Evolutionary conservation across 2,888 invertebrate species (phyloP).

Genomic region (Leptopilina drosophilae): DNA sequence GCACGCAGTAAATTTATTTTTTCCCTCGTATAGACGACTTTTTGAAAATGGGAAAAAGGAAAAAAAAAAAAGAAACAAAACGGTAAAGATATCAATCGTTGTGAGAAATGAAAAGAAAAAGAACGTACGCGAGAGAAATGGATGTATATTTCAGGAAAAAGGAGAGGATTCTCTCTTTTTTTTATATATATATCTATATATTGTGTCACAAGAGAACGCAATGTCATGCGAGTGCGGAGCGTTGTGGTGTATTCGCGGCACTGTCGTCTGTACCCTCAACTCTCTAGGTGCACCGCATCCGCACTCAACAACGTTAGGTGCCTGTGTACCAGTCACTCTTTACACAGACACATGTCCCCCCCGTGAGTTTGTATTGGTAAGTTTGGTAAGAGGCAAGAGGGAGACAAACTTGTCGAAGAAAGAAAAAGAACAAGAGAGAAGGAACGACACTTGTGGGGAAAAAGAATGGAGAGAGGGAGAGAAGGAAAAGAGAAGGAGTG

Average conservation of each 20-base stretch:
- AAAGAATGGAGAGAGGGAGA: conserved; percentile 13
- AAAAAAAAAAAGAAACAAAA: too few species aligned
- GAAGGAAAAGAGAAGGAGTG: not conserved
- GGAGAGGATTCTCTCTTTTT: not conserved
- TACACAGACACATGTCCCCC: conserved; percentile 49
- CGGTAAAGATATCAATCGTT: too few species aligned
- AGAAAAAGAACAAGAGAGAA: not conserved
- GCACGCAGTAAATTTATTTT: too few species aligned
- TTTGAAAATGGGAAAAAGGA: too few species aligned
- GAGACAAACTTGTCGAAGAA: conserved; percentile 16
- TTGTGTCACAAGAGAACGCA: conserved; percentile 61
- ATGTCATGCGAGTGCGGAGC: conserved; percentile 64
- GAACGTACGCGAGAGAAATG: too few species aligned
- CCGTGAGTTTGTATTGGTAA: conserved; percentile 48
- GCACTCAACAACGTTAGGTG: conserved; percentile 60
- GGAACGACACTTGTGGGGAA: not conserved
- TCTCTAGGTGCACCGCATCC: conserved; percentile 66
- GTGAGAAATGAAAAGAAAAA: too few species aligned
- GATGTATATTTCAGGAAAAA: not conserved
- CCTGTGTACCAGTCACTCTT: conserved; percentile 51
- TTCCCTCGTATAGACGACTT: too few species aligned
- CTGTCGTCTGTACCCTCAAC: conserved; percentile 67
- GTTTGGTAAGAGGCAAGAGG: conserved; percentile 44
- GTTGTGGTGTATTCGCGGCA: conserved; percentile 71
- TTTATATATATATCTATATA: not conserved